Percentiles rank a stretch among this genome's conserved stretches.
These are phyloP conservation scores for Drosophila antonietae DNA, from an alignment of 2,888 invertebrate genomes.

Conservation along the genomic window DNA sequence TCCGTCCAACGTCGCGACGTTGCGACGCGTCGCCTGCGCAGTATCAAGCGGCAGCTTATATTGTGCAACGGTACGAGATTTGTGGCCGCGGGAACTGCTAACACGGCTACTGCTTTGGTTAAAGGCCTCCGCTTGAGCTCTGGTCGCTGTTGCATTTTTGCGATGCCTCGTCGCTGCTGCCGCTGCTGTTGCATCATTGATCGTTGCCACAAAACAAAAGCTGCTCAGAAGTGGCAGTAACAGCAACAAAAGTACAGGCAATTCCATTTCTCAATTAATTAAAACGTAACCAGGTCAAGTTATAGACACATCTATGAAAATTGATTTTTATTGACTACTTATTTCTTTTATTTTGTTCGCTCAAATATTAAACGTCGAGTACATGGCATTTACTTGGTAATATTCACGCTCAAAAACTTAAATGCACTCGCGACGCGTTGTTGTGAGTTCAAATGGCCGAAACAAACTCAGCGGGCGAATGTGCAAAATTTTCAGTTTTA, in stretches of 20 bases:
- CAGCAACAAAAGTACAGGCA: conserved; percentile 48
- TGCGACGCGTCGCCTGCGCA: too few relatives aligned
- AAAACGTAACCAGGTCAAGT: conserved; percentile 42
- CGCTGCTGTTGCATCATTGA: conserved; percentile 72
- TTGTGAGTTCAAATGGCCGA: conserved; percentile 59
- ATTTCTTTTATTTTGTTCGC: conserved; percentile 8
- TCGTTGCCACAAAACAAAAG: conserved; percentile 36
- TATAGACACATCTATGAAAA: conserved; percentile 34
- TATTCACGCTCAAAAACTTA: conserved; percentile 27
- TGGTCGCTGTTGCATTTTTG: conserved; percentile 44
- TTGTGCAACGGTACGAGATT: conserved; percentile 69
- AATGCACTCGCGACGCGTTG: conserved; percentile 53
- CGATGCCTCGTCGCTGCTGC: conserved; percentile 29
- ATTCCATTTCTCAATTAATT: conserved; percentile 53
- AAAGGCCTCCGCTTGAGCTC: conserved; percentile 28
- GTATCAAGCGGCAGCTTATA: conserved; percentile 63
- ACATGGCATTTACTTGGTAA: conserved; percentile 32
- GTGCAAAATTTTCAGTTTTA: conserved; percentile 68
- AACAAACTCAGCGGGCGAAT: conserved; percentile 64
- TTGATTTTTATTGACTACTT: conserved; percentile 17
- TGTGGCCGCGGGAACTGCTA: conserved; percentile 48
- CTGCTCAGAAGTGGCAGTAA: conserved; percentile 58
- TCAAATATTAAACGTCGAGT: conserved; percentile 42
- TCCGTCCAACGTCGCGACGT: conserved; percentile 9
- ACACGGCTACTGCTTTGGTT: conserved; percentile 27